phyloP scores from a whole-genome alignment of 2,888 invertebrate genomes.

The Conus canariensis region DNA sequence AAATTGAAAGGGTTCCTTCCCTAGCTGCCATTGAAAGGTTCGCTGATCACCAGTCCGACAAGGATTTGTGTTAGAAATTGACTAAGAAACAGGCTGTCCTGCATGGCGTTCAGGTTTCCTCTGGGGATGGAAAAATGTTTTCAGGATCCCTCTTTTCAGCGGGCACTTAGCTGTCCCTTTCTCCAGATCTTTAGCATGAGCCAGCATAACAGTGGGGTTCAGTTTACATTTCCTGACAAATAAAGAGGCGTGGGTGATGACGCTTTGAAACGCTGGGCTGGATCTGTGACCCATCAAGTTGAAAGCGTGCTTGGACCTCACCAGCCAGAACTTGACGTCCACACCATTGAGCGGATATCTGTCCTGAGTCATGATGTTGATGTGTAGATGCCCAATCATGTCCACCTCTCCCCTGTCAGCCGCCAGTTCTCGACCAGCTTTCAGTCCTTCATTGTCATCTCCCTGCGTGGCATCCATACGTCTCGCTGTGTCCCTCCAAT shows the following conservation, averaged over 20 bases:
- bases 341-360: too few relatives aligned
- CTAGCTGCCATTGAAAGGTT: constrained; percentile 31
- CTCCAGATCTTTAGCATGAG: not conserved
- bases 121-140: not conserved
- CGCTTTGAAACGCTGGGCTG: not conserved
- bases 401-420: too few relatives aligned
- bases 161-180: not conserved
- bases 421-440: too few relatives aligned
- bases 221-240: not conserved
- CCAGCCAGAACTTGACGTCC: too few relatives aligned
- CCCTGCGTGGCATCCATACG: not conserved
- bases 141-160: not conserved
- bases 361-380: too few relatives aligned
- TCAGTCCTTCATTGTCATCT: too few relatives aligned
- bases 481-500: not conserved
- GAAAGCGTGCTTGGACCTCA: not conserved
- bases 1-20: constrained; percentile 40
- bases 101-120: not conserved
- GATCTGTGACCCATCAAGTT: not conserved
- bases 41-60: constrained; percentile 12
- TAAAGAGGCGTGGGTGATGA: not conserved
- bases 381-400: too few relatives aligned
- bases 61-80: constrained; percentile 26
- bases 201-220: not conserved
- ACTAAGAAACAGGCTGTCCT: constrained; percentile 8